Evolutionary conservation across 2,797 vertebrate genomes (phyloP).

Genomic region (Manis crassicaudata): DNA sequence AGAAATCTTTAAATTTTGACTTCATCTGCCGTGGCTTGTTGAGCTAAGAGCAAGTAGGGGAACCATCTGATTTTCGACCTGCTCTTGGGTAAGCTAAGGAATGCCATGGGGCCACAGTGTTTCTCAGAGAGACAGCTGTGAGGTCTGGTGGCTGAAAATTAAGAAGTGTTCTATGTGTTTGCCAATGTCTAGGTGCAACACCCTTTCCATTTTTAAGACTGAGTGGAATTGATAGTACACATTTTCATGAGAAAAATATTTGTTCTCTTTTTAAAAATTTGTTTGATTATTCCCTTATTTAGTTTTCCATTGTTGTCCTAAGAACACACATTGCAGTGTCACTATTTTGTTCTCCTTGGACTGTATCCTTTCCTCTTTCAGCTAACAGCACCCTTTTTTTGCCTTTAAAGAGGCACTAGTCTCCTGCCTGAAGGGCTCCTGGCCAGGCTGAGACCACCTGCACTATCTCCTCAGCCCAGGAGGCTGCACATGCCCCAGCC

Average conservation of each 20-base stretch:
- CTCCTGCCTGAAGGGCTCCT: background rate
- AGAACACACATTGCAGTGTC: background rate
- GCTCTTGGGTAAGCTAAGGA: background rate
- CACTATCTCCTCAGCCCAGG: background rate
- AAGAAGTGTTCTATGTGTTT: background rate
- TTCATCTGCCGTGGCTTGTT: background rate
- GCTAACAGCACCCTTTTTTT: background rate
- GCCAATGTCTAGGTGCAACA: background rate
- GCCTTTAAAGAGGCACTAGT: background rate
- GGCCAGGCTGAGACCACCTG: too few species aligned
- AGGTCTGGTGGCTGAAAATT: background rate
- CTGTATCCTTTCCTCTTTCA: background rate
- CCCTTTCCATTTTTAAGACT: background rate
- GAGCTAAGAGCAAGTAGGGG: background rate
- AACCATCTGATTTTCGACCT: background rate
- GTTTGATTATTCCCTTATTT: background rate
- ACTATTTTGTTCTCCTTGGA: background rate
- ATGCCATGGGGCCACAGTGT: fast-evolving
- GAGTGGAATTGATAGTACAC: too few species aligned
- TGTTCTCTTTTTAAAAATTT: background rate
- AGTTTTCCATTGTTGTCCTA: background rate
- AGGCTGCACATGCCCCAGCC: background rate
- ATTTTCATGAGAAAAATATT: background rate
- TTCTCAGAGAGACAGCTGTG: background rate
- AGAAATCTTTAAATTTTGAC: background rate